phyloP scores from a whole-genome alignment of 2,797 vertebrate genomes.

The Pampus argenteus region DNA sequence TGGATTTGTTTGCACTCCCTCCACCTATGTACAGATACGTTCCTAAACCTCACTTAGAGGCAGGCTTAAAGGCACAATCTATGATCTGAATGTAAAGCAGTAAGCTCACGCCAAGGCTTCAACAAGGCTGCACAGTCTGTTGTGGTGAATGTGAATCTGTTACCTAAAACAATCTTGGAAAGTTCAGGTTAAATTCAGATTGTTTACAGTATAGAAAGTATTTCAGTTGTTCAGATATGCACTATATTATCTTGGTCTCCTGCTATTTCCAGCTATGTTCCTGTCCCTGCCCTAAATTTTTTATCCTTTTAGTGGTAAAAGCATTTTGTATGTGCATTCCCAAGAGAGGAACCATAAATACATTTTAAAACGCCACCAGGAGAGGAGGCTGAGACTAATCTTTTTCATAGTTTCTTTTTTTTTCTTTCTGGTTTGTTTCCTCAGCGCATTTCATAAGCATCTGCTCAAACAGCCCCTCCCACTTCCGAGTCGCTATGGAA shows the following conservation, averaged over 20 bases:
- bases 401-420: constrained; percentile 22
- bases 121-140: neutral
- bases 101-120: neutral
- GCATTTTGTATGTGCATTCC: constrained; percentile 27
- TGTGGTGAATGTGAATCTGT: no score
- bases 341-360: constrained; percentile 36
- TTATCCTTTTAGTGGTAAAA: constrained; percentile 42
- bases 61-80: neutral
- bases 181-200: neutral
- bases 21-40: neutral
- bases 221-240: neutral
- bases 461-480: constrained; percentile 26
- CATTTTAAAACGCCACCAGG: constrained; percentile 17
- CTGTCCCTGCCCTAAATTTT: neutral
- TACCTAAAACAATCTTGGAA: neutral
- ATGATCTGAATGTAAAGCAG: neutral
- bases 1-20: constrained; percentile 1
- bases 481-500: constrained; percentile 50
- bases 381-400: constrained; percentile 33
- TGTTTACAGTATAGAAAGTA: neutral
- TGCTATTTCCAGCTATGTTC: neutral
- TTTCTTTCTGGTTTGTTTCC: constrained; percentile 50
- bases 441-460: constrained; percentile 41
- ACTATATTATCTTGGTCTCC: neutral
- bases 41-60: neutral